These are phyloP conservation scores for Centrocercus urophasianus DNA, from an alignment of 2,113 vertebrate species.

Conservation along the genomic window DNA sequence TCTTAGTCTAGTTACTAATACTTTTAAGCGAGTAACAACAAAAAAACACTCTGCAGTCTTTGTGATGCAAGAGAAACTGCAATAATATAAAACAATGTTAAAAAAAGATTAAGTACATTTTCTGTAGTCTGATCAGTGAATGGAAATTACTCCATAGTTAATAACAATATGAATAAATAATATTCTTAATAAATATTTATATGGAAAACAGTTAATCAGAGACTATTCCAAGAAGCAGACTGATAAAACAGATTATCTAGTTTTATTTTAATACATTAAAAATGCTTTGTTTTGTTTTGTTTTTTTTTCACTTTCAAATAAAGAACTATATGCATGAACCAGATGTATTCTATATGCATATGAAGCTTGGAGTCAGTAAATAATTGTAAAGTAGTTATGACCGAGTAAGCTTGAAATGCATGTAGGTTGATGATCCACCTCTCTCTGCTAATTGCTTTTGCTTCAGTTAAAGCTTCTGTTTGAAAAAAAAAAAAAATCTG, in stretches of 20 bases:
- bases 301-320: background rate
- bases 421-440: background rate
- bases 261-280: background rate
- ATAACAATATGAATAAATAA: too few species aligned
- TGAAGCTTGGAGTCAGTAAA: background rate
- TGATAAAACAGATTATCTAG: background rate
- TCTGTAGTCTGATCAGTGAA: background rate
- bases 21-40: background rate
- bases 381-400: background rate
- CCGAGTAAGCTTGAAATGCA: background rate
- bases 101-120: background rate
- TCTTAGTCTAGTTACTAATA: background rate
- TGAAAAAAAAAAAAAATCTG: background rate
- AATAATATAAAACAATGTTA: background rate
- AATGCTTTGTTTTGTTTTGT: too few species aligned
- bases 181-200: too few species aligned
- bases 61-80: background rate
- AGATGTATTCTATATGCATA: background rate
- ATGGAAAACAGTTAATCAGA: background rate
- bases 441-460: background rate
- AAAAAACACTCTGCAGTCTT: background rate
- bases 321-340: background rate
- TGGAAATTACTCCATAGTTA: background rate
- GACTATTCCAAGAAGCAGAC: background rate
- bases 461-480: background rate